Conservation (phyloP, 2,888 invertebrate species). For the Drosophila prostipennis region DNA sequence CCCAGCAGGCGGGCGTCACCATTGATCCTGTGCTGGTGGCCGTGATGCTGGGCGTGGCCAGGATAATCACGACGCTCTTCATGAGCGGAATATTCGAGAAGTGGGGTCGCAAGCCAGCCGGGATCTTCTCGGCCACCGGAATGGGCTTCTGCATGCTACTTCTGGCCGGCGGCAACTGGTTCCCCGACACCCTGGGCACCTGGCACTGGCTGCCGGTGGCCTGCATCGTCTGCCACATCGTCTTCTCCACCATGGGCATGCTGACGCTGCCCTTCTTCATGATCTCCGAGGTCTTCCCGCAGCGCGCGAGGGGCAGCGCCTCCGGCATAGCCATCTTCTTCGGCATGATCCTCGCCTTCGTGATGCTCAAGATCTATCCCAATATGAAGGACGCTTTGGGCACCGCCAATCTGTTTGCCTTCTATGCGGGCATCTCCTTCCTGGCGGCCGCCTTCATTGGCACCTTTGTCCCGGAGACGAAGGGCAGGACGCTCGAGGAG, state of each 20-base stretch:
- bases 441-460: constrained; percentile 87
- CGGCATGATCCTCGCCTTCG: constrained; percentile 87
- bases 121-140: constrained; percentile 87
- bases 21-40: constrained; percentile 88
- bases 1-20: constrained; percentile 86
- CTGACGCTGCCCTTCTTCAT: constrained; percentile 90
- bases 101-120: constrained; percentile 87
- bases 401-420: constrained; percentile 87
- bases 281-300: constrained; percentile 90
- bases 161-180: constrained; percentile 85
- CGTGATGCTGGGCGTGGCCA: constrained; percentile 87
- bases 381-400: constrained; percentile 87
- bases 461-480: constrained; percentile 89
- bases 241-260: constrained; percentile 85
- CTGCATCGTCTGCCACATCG: constrained; percentile 83
- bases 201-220: constrained; percentile 76
- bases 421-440: constrained; percentile 87
- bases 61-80: constrained; percentile 87
- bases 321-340: constrained; percentile 88
- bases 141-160: constrained; percentile 87
- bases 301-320: constrained; percentile 87
- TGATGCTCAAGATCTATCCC: constrained; percentile 89
- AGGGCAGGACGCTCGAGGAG: constrained; percentile 88
- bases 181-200: constrained; percentile 64
- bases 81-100: constrained; percentile 87